phyloP scores from a whole-genome alignment of 2,797 vertebrate species.

The Hydrocynus forskahlii region DNA sequence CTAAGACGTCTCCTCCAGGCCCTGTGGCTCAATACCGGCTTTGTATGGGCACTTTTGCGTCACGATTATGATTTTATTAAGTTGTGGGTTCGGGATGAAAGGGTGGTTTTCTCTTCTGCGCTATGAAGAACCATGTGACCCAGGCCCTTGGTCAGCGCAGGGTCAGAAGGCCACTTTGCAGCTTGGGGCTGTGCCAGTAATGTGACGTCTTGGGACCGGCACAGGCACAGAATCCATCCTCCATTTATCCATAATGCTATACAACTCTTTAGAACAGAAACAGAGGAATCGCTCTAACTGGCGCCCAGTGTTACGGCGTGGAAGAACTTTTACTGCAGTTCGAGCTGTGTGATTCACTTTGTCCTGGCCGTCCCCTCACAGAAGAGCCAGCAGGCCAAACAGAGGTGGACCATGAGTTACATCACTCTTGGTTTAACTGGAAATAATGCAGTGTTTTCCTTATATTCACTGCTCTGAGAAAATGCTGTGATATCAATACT shows the following conservation, averaged over 20 bases:
- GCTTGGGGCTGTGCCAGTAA: constrained; percentile 31
- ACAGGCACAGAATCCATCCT: not conserved
- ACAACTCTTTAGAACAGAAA: not conserved
- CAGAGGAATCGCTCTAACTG: not conserved
- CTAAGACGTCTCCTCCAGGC: constrained; percentile 31
- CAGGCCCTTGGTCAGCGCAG: constrained; percentile 18
- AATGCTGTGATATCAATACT: too few relatives aligned
- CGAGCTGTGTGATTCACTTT: constrained; percentile 20
- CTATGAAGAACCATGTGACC: constrained; percentile 43
- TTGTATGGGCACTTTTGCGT: constrained; percentile 58
- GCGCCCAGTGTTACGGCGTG: not conserved
- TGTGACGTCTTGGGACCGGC: constrained; percentile 25
- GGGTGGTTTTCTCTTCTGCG: constrained; percentile 44
- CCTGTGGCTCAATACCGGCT: constrained; percentile 52
- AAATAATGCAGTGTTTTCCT: too few relatives aligned
- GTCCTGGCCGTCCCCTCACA: not conserved
- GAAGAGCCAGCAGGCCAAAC: not conserved
- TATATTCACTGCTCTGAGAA: too few relatives aligned
- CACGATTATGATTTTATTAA: constrained; percentile 54
- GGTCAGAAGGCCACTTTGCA: constrained; percentile 44
- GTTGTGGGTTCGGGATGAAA: constrained; percentile 51
- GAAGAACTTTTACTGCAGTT: not conserved
- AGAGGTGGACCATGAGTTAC: not conserved
- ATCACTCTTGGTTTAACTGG: not conserved
- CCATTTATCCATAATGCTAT: not conserved